Base-by-base conservation (phyloP, 2,797 vertebrate species). In the Esox lucius region DNA sequence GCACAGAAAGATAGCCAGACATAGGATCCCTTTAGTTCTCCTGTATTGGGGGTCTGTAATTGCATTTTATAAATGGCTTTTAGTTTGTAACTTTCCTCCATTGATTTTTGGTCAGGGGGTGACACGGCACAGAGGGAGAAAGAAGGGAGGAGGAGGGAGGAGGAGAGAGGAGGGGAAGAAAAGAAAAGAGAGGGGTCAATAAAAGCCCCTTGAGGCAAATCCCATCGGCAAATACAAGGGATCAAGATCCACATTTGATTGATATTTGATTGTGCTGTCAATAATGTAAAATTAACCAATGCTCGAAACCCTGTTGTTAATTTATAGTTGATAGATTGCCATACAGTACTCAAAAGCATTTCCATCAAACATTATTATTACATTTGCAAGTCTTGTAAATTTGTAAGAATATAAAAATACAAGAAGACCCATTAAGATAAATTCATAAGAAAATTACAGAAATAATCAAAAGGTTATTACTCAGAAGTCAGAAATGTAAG, bases 41-140 rank as follows among this genome's bases (percentile, higher is more conserved):
- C 19, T 90, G 82, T 91, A 92, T 93, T 92, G 91, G 93, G 91
- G 88, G 91, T 83, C 89, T 74, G 91, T 94, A 92, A 95, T 94
- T 95, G 92, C 89, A 90, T 95, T 95, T 95, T 91, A 94, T 92
- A 94, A 94, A 93, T 88, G 89, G 82, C 89, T 88, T 86, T 89
- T 91, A 87, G 90, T 94, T 95, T 91, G 89, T 89, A 93, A 94
- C 92, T 94, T 91, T 92, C 91, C 87, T 84, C 74, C 93, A 96
- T 95, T 95, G 95, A 95, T 96, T 96, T 95, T 91, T 85, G 92
- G 93, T 88, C 92, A 94, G 91, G 89, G 90, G 86, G 89, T 31
- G 8, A 89, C 84, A 88, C 89, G 86, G 91, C 90, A 90, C 49
- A 90, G 92, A 93, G 85, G 91, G 84, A 90, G 2, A 39, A 3